A percentile compares a stretch with the other conserved stretches of the same genome.
phyloP scores from a whole-genome alignment of 2,888 invertebrate genomes.

The Acanthosepion pharaonis region DNA sequence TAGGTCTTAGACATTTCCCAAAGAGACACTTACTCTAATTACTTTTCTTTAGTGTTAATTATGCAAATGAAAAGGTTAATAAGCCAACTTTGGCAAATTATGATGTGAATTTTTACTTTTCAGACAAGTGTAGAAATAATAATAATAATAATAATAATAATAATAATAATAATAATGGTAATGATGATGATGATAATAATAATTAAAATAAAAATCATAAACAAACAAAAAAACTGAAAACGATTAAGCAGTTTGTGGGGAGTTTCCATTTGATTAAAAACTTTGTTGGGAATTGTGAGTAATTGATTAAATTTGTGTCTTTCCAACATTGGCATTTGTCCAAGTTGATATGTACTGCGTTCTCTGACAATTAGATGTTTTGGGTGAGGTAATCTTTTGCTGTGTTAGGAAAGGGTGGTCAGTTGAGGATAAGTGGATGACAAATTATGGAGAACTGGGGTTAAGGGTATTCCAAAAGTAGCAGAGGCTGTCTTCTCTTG shows the following conservation, averaged over 20 bases:
- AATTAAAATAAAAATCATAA: background rate
- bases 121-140: background rate
- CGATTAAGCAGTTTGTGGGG: background rate
- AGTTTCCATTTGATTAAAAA: constrained; percentile 6
- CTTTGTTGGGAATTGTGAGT: constrained; percentile 18
- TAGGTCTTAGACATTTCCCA: background rate
- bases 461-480: no score
- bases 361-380: background rate
- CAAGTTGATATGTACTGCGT: background rate
- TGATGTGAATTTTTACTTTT: background rate
- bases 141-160: background rate
- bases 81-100: background rate
- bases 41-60: background rate
- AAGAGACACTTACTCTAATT: constrained; percentile 4
- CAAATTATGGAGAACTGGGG: no score
- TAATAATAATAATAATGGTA: background rate
- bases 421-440: no score
- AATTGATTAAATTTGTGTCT: background rate
- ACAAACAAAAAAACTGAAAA: background rate
- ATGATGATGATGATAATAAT: background rate
- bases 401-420: no score
- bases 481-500: no score
- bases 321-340: background rate
- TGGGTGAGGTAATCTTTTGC: background rate
- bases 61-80: background rate